Evolutionary conservation across 2,888 invertebrate genomes (phyloP).

Genomic region (Alitta virens): DNA sequence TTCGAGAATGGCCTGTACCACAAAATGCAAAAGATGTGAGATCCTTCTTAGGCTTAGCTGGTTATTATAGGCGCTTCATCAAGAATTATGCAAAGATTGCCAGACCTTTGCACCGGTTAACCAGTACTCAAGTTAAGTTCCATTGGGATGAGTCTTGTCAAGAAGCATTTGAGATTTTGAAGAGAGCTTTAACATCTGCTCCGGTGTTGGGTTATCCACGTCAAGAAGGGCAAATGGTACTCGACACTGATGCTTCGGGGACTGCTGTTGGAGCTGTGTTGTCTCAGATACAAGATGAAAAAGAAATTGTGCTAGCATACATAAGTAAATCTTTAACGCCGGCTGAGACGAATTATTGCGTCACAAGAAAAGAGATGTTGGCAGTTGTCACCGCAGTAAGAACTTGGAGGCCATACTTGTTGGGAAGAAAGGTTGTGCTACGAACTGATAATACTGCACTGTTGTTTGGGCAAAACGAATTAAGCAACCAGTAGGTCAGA

Average conservation of each 20-base stretch:
- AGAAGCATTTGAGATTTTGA: conserved; percentile 21
- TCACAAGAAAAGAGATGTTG: conserved; percentile 20
- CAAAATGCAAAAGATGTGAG: not conserved
- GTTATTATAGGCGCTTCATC: conserved; percentile 21
- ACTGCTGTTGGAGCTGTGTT: conserved; percentile 21
- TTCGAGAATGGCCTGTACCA: not conserved
- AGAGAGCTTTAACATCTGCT: conserved; percentile 14
- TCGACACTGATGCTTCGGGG: conserved; percentile 25
- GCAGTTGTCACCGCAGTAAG: conserved; percentile 26
- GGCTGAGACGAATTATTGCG: conserved; percentile 23
- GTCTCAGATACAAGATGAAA: conserved; percentile 22
- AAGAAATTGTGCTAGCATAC: conserved; percentile 21
- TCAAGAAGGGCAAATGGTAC: conserved; percentile 15
- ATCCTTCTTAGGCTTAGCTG: not conserved
- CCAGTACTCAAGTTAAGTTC: conserved; percentile 18
- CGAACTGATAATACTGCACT: conserved; percentile 33
- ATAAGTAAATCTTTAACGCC: conserved; percentile 24
- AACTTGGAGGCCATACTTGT: conserved; percentile 32
- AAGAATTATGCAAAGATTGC: conserved; percentile 12
- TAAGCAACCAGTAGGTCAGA: conserved; percentile 20
- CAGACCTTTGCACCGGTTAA: conserved; percentile 17
- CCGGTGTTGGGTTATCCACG: conserved; percentile 24
- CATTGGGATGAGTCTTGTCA: conserved; percentile 24
- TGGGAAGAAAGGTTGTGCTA: conserved; percentile 26
- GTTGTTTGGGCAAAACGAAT: conserved; percentile 26